A percentile compares a stretch with the other conserved stretches of the same genome.
Evolutionary conservation across 2,797 vertebrate genomes (phyloP).

Genomic region (Knipowitschia caucasica): DNA sequence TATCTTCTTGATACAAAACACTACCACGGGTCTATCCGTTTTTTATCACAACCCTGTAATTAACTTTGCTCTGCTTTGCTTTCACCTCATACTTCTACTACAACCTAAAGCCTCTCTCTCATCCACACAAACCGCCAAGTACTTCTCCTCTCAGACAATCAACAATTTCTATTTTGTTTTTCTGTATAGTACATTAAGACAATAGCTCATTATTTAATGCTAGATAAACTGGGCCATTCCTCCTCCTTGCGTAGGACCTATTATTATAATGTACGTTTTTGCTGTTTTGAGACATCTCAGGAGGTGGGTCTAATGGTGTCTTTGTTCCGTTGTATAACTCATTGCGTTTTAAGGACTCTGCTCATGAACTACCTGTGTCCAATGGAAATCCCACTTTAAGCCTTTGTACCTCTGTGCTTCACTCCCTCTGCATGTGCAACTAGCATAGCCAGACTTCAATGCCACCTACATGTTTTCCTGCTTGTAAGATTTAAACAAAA

Average conservation of each 20-base stretch:
- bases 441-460: constrained; percentile 64
- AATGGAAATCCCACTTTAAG: constrained; percentile 37
- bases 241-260: constrained; percentile 47
- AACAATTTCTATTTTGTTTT: constrained; percentile 60
- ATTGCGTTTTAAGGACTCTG: constrained; percentile 36
- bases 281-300: constrained; percentile 19
- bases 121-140: constrained; percentile 57
- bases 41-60: constrained; percentile 27
- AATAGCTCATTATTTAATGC: constrained; percentile 52
- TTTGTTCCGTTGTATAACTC: constrained; percentile 17
- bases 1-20: constrained; percentile 62
- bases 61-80: constrained; percentile 46
- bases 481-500: constrained; percentile 43
- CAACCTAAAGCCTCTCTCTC: constrained; percentile 64
- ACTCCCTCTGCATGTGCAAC: constrained; percentile 67
- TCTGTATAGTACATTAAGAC: constrained; percentile 48
- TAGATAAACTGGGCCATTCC: constrained; percentile 44
- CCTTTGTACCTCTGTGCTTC: constrained; percentile 63
- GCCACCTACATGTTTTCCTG: constrained; percentile 64
- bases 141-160: constrained; percentile 74
- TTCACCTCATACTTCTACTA: constrained; percentile 47
- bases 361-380: constrained; percentile 30
- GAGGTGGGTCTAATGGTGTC: constrained; percentile 15
- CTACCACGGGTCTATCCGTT: constrained; percentile 67
- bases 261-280: constrained; percentile 31